A percentile compares a stretch with the other conserved stretches of the same genome.
These are phyloP conservation scores for Lepus oiostolus DNA, from an alignment of 2,797 vertebrate species.

Conservation along the genomic window DNA sequence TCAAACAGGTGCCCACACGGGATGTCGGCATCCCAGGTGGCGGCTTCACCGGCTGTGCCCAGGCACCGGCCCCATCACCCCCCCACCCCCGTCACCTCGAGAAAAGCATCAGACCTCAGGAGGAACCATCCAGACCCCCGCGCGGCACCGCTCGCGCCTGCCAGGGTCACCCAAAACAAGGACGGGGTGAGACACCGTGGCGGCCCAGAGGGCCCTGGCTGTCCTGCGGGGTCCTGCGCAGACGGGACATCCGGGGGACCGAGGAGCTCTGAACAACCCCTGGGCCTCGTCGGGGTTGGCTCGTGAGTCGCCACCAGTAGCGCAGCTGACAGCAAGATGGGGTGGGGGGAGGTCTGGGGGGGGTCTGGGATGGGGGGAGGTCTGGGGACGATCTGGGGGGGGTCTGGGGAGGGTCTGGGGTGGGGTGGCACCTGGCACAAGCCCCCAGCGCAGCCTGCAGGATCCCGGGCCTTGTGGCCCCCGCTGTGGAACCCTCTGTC, in stretches of 20 bases:
- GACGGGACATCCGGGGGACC: too few relatives aligned
- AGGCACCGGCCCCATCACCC: too few relatives aligned
- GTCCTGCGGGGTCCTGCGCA: not conserved
- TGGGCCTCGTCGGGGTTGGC: rapidly evolving
- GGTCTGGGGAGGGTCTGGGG: rapidly evolving
- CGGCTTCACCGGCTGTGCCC: too few relatives aligned
- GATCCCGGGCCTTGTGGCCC: not conserved
- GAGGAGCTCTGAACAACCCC: not conserved
- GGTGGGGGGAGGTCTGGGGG: too few relatives aligned
- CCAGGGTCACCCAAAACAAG: not conserved
- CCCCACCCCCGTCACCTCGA: rapidly evolving
- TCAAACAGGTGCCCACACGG: too few relatives aligned
- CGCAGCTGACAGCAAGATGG: rapidly evolving
- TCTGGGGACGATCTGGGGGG: not conserved
- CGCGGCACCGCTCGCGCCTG: rapidly evolving
- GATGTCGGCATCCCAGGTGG: too few relatives aligned
- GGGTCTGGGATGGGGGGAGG: not conserved
- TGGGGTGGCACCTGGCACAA: not conserved
- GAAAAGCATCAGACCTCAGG: not conserved
- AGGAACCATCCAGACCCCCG: too few relatives aligned
- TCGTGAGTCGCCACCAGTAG: rapidly evolving
- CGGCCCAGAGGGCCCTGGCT: not conserved
- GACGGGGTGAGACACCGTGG: not conserved
- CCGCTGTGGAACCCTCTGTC: not conserved
- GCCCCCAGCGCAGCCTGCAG: not conserved